Percentiles rank a stretch among this genome's conserved stretches.
These are phyloP conservation scores for Cyphomyrmex costatus DNA, from an alignment of 1,140 invertebrate species.

Conservation along the genomic window DNA sequence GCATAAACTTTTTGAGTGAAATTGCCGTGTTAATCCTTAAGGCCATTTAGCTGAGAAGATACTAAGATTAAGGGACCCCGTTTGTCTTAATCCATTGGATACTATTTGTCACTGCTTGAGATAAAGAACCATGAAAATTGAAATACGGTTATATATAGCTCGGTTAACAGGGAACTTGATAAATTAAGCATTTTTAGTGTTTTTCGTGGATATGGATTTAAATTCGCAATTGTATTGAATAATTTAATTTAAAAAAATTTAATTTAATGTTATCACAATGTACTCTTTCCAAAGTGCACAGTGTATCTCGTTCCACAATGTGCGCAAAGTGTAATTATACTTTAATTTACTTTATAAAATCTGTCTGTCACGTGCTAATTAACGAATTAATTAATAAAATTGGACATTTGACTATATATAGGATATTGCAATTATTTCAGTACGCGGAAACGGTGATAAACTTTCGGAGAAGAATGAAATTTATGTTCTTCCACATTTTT, in stretches of 20 bases:
- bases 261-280: neutral
- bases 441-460: neutral
- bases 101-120: constrained; percentile 1
- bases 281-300: neutral
- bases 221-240: neutral
- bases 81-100: constrained; percentile 7
- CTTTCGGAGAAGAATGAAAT: neutral
- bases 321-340: neutral
- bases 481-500: neutral
- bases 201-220: neutral
- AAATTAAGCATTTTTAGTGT: neutral
- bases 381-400: constrained; percentile 13
- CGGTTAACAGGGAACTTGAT: neutral
- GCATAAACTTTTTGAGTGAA: constrained; percentile 31
- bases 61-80: constrained; percentile 4
- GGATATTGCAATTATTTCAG: constrained; percentile 21
- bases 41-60: neutral
- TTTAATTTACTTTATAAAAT: neutral
- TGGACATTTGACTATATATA: neutral
- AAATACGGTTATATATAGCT: neutral
- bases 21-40: constrained; percentile 9
- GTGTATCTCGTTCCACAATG: neutral
- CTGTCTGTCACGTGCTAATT: neutral
- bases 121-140: constrained; percentile 4
- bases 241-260: too few species aligned